These are phyloP conservation scores for Siphlonurus alternatus DNA, from an alignment of 2,888 invertebrate species.

Conservation along the genomic window DNA sequence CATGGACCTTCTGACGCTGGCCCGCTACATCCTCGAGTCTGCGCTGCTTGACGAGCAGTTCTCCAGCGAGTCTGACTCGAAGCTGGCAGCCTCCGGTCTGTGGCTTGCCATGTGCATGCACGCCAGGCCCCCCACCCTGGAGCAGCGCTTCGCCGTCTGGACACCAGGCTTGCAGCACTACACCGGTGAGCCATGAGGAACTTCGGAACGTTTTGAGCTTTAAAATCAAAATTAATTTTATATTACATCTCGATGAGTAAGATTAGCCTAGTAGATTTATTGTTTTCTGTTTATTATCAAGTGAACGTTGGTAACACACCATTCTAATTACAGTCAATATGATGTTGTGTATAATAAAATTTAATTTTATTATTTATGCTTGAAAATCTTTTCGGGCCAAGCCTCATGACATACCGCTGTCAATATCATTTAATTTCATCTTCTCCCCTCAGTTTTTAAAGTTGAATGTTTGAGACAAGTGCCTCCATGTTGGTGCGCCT, in stretches of 20 bases:
- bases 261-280: neutral
- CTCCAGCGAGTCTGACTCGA: conserved; percentile 62
- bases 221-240: neutral
- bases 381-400: no score
- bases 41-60: conserved; percentile 84
- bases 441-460: no score
- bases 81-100: conserved; percentile 76
- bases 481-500: no score
- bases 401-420: no score
- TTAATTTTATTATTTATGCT: no score
- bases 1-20: conserved; percentile 85
- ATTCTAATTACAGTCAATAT: no score
- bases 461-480: no score
- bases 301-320: no score
- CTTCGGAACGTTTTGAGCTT: no score
- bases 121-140: conserved; percentile 21
- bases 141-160: conserved; percentile 32
- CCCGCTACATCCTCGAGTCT: conserved; percentile 84
- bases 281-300: neutral
- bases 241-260: neutral
- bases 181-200: conserved; percentile 47
- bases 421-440: no score
- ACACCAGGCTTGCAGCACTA: conserved; percentile 58
- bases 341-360: no score
- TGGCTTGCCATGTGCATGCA: conserved; percentile 81